Base-by-base conservation (phyloP, 2,797 vertebrate genomes). In the Molossus molossus region DNA sequence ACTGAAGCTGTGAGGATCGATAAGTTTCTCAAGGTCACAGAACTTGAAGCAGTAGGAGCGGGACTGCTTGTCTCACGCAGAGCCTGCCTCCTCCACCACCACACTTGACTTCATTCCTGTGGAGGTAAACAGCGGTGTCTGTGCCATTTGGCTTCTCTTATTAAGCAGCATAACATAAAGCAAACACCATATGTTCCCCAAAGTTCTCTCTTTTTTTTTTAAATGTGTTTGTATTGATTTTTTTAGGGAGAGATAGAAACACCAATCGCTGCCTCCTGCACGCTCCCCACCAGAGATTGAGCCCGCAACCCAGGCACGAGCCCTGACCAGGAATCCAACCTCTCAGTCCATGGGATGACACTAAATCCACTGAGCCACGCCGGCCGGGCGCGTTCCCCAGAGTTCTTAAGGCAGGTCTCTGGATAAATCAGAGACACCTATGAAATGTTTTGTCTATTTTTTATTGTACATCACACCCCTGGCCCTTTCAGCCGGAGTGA, bases 401-500 rank as follows among this genome's bases (percentile, higher is more conserved):
- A 79, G 23, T 87, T 89, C 76, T 82, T 15, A 69, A 70, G 27
- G 75, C 33, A 27, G 9, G 11, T 75, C 48, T 53, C 77, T 90
- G 40, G 27, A 77, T 84, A 90, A 14, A 88, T n/a, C 25, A 76
- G 79, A 92, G 65, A 60, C 29, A 70, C 14, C 57, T 58, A 10
- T 58, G 48, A 15, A 67, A 57, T 21, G 0, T 89, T 92, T 64
- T 65, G 69, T 48, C 7, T 75, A n/a, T 75, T 86, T 95, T 87
- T 84, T 84, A 80, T 75, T 73, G 53, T 57, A 9, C 62, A 55
- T 70, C 60, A 45, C 27, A 83, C 9, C 29, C 9, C 53, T 83
- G 76, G 18, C 40, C 60, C 37, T 92, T 94, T 73, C 64, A 84
- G 60, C 18, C 48, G 62, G 27, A 89, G 72, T 75, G 82, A 84